Percentiles rank a stretch among this genome's conserved stretches.
These are phyloP conservation scores for Lochmaea capreae DNA, from an alignment of 2,888 invertebrate genomes.

Conservation along the genomic window DNA sequence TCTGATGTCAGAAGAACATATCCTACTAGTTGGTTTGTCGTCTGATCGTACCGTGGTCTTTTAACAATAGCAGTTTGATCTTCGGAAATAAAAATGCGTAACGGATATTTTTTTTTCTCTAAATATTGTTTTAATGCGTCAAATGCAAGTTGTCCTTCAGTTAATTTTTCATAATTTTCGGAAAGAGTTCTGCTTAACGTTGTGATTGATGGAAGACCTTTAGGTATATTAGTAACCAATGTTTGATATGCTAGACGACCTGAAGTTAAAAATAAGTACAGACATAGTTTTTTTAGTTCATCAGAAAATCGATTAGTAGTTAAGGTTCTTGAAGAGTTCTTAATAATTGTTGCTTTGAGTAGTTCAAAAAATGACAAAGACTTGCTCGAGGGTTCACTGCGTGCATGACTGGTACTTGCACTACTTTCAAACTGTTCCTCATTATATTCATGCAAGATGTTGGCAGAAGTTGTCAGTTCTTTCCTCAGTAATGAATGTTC, in stretches of 20 bases:
- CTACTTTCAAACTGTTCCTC: neutral
- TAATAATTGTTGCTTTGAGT: neutral
- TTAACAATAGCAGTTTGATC: conserved; percentile 37
- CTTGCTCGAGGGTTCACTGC: too few relatives aligned
- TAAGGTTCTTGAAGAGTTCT: conserved; percentile 2
- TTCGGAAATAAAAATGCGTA: conserved; percentile 26
- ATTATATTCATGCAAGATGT: neutral
- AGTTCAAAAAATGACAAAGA: neutral
- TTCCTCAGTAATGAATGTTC: conserved; percentile 1
- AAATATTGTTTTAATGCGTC: conserved; percentile 11
- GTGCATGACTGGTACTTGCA: too few relatives aligned
- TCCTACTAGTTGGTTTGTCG: conserved; percentile 35
- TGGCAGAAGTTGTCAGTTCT: conserved; percentile 3
- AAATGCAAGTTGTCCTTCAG: conserved; percentile 14
- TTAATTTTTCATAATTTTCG: conserved; percentile 14
- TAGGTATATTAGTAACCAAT: conserved; percentile 4
- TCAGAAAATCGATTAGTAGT: conserved; percentile 11
- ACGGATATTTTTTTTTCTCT: conserved; percentile 19
- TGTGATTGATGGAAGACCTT: conserved; percentile 7
- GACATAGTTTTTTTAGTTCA: conserved; percentile 13
- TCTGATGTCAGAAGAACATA: conserved; percentile 25
- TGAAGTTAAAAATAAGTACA: conserved; percentile 19
- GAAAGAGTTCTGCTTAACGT: conserved; percentile 6
- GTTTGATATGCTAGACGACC: conserved; percentile 15
- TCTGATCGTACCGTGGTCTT: conserved; percentile 30